Base-by-base conservation (phyloP, 2,888 invertebrate genomes). In the Oeneis ivallda region DNA sequence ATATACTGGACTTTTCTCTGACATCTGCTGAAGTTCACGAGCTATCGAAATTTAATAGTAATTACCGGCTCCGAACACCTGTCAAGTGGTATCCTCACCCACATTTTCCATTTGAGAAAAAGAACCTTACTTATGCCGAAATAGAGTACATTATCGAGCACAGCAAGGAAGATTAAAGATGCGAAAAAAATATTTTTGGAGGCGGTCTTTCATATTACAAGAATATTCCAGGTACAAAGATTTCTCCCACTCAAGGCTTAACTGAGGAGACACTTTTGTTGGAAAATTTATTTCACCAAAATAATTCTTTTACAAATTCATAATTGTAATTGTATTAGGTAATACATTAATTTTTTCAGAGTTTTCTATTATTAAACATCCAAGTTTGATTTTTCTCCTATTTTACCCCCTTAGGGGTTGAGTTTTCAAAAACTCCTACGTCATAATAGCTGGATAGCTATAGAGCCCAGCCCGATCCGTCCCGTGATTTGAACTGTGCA, bases 1-100 rank as follows among this genome's bases (percentile, higher is more conserved):
- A 92, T 71, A 85, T 94, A 66, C 92, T 93, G 64, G 93, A 94
- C 80, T 94, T 94, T 77, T 76, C 86, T 64, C 83, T 94, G 37
- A 82, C 84, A 10, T 69, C 85, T 0, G 88, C 89, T 8, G 94
- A 94, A 75, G 87, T 93, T 65, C 75, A 81, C 19, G 74, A 92
- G 54, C 74, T 94, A 72, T 93, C 93, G 65, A 76, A 81, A 5
- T 94, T 92, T 72, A 88, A 94, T 75, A 85, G 73, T 60, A 81
- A 87, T 76, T 89, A 89, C 71, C 80, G 86, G 66, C 81, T 89
- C 9, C 79, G 89, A 62, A 87, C 86, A 32, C 85, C 84, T 9
- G 86, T 74, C n/a, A 86, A 86, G 72, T 86, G 85, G 85, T 89
- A 89, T 70, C 70, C 81, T 37, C 89, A 90, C 70, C 87, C 87